Percentiles rank a stretch among this genome's conserved stretches.
phyloP scores from a whole-genome alignment of 2,113 vertebrate genomes.

The Embiotoca jacksoni region DNA sequence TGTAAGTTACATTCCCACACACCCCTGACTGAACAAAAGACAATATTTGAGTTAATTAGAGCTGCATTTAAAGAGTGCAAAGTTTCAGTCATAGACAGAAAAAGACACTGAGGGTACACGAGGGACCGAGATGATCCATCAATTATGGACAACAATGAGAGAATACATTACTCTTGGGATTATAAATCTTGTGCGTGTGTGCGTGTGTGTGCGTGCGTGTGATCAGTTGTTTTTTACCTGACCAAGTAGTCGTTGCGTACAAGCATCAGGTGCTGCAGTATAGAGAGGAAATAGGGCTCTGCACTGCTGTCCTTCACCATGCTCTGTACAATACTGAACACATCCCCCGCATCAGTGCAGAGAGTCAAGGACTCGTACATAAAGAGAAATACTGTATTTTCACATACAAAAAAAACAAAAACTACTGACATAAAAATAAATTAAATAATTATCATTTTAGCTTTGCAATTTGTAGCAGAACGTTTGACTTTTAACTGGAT shows the following conservation, averaged over 20 bases:
- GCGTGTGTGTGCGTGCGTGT: background rate
- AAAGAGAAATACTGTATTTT: constrained; percentile 22
- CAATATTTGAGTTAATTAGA: background rate
- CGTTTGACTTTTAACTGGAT: constrained; percentile 2
- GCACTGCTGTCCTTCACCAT: constrained; percentile 92
- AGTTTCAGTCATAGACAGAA: background rate
- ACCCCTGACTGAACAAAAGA: background rate
- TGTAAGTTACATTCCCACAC: background rate
- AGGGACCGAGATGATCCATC: background rate
- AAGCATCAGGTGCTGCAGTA: constrained; percentile 96
- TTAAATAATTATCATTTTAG: background rate
- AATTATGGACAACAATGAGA: background rate
- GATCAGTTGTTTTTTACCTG: constrained; percentile 84
- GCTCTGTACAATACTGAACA: constrained; percentile 91
- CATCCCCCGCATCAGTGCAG: constrained; percentile 91
- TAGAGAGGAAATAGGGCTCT: constrained; percentile 93
- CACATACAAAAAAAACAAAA: constrained; percentile 24
- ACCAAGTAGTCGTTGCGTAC: constrained; percentile 94
- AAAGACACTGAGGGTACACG: background rate
- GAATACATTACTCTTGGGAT: background rate
- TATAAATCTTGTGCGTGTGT: background rate
- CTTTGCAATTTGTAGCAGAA: background rate
- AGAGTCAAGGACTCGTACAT: constrained; percentile 84
- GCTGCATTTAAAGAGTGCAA: background rate
- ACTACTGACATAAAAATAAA: constrained; percentile 17